Evolutionary conservation across 2,888 invertebrate genomes (phyloP), one percentile per base, ranked within the genome.

Genomic region (Actias luna): DNA sequence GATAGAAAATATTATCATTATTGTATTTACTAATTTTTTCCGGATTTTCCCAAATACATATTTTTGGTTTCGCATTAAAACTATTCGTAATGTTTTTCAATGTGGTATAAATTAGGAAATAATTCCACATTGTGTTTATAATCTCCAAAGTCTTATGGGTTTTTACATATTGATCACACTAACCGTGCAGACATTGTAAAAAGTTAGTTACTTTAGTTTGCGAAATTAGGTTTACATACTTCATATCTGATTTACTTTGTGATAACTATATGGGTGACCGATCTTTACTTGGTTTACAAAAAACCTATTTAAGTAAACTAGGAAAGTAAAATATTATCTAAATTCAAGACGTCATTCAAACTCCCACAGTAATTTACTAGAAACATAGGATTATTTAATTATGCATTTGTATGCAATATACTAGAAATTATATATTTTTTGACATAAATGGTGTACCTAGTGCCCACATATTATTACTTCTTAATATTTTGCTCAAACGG

Each of bases 401-500:
- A n/a, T n/a, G n/a, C n/a, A n/a, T n/a, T n/a, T n/a, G n/a, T n/a
- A n/a, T n/a, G n/a, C n/a, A n/a, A n/a, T n/a, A n/a, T n/a, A n/a
- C 22, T 46, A 46, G 8, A 46, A 42, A 39, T 46, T 22, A 22
- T 0, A 46, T 46, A 46, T 46, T 18, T 46, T 8, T 46, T 39
- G 7, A 46, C 18, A 22, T 22, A 5, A 22, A 1, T 46, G 18
- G 8, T 46, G 46, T 5, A 18, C 22, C 8, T 10, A 1, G 18
- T 22, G 18, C 33, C 22, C 33, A 46, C 12, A 33, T 52, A 25
- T 3, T 7, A n/a, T 46, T 25, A 25, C 25, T 31, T 31, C 42
- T 46, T 22, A 18, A 29, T 35, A 25, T 61, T 7, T 35, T 35
- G 55, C 25, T 55, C 72, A 70, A 70, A 71, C 60, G 22, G 29